Conservation (phyloP, 2,113 vertebrate species). For the Picathartes gymnocephalus region DNA sequence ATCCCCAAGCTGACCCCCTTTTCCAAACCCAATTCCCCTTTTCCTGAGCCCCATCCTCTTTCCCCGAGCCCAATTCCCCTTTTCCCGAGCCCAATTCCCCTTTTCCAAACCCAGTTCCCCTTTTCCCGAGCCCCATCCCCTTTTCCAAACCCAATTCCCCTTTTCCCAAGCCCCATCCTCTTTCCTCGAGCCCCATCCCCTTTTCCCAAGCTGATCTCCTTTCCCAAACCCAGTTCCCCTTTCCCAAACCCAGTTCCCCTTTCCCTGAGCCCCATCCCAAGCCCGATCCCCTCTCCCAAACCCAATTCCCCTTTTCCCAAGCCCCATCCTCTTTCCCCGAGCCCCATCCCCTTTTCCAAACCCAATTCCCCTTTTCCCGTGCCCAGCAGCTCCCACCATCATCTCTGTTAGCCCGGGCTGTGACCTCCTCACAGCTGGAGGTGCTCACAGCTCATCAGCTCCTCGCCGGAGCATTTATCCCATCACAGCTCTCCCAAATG, state of each 20-base stretch:
- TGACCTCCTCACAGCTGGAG: background rate
- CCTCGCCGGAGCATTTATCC: background rate
- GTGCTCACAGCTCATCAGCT: background rate
- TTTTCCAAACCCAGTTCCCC: no score
- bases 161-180: no score
- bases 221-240: no score
- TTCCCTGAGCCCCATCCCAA: no score
- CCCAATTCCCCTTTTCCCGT: no score
- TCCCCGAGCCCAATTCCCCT: background rate
- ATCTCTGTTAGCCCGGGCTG: background rate
- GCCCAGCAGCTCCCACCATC: background rate
- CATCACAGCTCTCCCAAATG: slow-evolving; percentile 7
- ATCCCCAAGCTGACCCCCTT: background rate
- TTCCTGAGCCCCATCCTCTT: rapidly evolving
- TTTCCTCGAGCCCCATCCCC: no score
- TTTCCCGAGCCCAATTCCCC: background rate
- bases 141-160: no score
- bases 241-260: no score
- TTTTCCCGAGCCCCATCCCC: background rate
- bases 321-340: background rate
- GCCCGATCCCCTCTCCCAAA: no score
- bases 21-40: background rate
- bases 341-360: no score
- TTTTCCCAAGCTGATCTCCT: background rate
- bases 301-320: background rate